phyloP scores from a whole-genome alignment of 37 sponge, comb jelly and placozoan species.

The Hexactinellida sp. region DNA sequence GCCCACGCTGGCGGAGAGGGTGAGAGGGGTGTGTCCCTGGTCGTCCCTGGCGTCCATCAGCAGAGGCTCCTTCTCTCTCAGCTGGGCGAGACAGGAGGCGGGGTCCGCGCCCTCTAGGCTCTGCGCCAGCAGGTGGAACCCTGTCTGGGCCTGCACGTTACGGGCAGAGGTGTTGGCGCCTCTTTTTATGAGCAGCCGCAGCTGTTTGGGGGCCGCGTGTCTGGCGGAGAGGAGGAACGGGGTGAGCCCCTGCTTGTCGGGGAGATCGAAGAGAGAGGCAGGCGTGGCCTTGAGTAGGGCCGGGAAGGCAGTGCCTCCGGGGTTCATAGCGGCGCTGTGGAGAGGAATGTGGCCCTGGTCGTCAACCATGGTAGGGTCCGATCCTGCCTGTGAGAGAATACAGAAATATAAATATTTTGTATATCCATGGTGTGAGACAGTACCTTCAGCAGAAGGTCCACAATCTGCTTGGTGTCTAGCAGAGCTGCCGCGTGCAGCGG shows the following conservation, averaged over 20 bases:
- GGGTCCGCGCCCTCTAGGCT: neutral
- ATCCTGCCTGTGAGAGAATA: neutral
- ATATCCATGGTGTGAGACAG: neutral
- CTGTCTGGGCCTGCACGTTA: neutral
- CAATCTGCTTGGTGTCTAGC: neutral
- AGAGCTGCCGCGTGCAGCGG: neutral
- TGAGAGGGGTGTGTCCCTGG: neutral
- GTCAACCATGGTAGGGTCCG: neutral
- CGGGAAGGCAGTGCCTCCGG: neutral
- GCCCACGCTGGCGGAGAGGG: neutral
- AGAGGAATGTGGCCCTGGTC: neutral
- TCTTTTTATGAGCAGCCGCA: neutral
- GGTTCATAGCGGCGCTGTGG: neutral
- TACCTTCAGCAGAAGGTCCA: neutral
- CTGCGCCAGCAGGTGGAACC: neutral
- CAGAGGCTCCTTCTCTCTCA: constrained; percentile 5
- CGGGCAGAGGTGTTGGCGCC: neutral
- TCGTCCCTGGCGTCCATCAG: neutral
- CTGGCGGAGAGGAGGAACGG: neutral
- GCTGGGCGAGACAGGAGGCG: neutral
- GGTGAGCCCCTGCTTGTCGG: constrained; percentile 9
- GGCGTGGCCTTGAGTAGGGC: neutral
- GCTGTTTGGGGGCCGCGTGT: neutral
- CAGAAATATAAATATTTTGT: neutral
- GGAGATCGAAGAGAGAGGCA: neutral